Evolutionary conservation across 2,113 vertebrate species (phyloP), one percentile per base, ranked within the genome.

Genomic region (Hepsetus odoe): DNA sequence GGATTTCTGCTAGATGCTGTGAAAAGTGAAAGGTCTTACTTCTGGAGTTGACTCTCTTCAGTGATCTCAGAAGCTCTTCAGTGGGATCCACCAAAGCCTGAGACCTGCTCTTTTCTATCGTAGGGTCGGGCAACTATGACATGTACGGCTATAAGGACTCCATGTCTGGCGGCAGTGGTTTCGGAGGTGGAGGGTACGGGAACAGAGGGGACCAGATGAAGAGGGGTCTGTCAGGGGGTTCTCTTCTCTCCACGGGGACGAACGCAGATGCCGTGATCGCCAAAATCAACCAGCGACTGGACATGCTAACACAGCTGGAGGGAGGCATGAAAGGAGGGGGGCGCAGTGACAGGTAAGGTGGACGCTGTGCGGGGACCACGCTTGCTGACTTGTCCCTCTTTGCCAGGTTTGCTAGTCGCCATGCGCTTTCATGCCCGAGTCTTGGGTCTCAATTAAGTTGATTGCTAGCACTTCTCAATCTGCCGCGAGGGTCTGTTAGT

Each of bases 241-340:
- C 90, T 14, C 55, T 91, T 46, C 86, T 90, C 4, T 88, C 89
- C 0, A 87, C 91, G 1, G 89, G 92, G 4, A 74, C 92, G 32
- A 92, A 90, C 46, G 91, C 93, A 0, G 95, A 95, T 62, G 93
- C 91, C 20, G 92, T 96, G 66, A 92, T 96, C 40, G 93, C 92
- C 28, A 97, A 96, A 86, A 94, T 97, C 85, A 97, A 94, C 90
- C 96, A 96, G 74, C 94, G 94, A 8, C 86, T 97, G 81, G 95
- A 96, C 84, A 91, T 96, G 94, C 93, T 93, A 72, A 90, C 94
- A 0, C 85, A 88, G 80, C 80, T 92, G 82, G 89, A 92, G 69
- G 90, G 90, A 22, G 87, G 89, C 33, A 69, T 92, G 85, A 91
- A 89, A 78, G 83, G 87, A n/a, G 20, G 78, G 18, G 64, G 74